These are phyloP conservation scores for Osedax fenrisi DNA, from an alignment of 2,888 invertebrate species.

Conservation along the genomic window DNA sequence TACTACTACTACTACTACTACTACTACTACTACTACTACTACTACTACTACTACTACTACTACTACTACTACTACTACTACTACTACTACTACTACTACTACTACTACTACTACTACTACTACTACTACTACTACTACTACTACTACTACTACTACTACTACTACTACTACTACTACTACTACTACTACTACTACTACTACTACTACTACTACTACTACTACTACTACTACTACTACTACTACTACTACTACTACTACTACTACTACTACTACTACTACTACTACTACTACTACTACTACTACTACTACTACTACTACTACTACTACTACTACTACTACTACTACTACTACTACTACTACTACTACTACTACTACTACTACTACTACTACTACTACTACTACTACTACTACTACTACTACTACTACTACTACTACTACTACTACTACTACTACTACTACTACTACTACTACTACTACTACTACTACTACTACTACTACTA, in stretches of 20 bases:
- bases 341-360: constrained; percentile 24
- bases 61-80: too few species aligned
- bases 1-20: too few species aligned
- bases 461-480: constrained; percentile 23
- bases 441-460: constrained; percentile 25
- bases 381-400: constrained; percentile 26
- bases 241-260: constrained; percentile 26
- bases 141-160: too few species aligned
- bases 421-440: constrained; percentile 26
- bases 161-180: too few species aligned
- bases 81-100: too few species aligned
- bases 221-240: constrained; percentile 26
- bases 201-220: constrained; percentile 26
- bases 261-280: constrained; percentile 25
- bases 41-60: too few species aligned
- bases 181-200: constrained; percentile 27
- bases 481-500: constrained; percentile 18
- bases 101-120: too few species aligned
- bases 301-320: constrained; percentile 17
- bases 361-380: constrained; percentile 26
- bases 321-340: constrained; percentile 20
- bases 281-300: constrained; percentile 22
- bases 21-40: too few species aligned
- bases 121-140: too few species aligned
- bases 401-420: constrained; percentile 26